These are phyloP conservation scores for Apocrypta bakeri DNA, from an alignment of 1,140 invertebrate species.

Conservation along the genomic window DNA sequence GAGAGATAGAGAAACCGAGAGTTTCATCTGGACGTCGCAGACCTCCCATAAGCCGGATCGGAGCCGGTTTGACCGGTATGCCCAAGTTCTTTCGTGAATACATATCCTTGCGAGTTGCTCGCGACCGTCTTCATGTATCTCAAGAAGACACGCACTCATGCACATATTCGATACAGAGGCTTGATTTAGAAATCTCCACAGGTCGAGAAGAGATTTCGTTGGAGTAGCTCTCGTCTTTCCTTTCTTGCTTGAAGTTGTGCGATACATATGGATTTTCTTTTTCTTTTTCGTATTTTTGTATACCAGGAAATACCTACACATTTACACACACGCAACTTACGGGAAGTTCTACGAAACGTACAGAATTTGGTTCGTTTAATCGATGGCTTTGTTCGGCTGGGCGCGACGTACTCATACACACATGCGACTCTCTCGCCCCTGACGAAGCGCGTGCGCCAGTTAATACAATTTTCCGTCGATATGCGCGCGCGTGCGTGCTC, in stretches of 20 bases:
- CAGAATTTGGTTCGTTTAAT: not conserved
- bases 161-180: too few relatives aligned
- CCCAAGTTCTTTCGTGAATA: too few relatives aligned
- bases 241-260: not conserved
- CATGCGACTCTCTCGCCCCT: too few relatives aligned
- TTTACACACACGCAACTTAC: too few relatives aligned
- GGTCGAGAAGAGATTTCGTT: not conserved
- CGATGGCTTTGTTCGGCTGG: not conserved
- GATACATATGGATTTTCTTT: too few relatives aligned
- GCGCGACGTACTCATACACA: not conserved
- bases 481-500: not conserved
- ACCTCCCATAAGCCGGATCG: slow-evolving; percentile 45
- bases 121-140: too few relatives aligned
- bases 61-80: slow-evolving; percentile 65
- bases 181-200: not conserved
- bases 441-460: too few relatives aligned
- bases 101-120: too few relatives aligned
- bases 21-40: slow-evolving; percentile 4
- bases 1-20: not conserved
- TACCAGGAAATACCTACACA: too few relatives aligned
- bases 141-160: not conserved
- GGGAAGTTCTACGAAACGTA: too few relatives aligned
- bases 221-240: too few relatives aligned
- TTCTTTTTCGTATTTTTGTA: too few relatives aligned
- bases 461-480: not conserved